Evolutionary conservation across 2,113 vertebrate genomes (phyloP).

Genomic region (Alosa alosa): DNA sequence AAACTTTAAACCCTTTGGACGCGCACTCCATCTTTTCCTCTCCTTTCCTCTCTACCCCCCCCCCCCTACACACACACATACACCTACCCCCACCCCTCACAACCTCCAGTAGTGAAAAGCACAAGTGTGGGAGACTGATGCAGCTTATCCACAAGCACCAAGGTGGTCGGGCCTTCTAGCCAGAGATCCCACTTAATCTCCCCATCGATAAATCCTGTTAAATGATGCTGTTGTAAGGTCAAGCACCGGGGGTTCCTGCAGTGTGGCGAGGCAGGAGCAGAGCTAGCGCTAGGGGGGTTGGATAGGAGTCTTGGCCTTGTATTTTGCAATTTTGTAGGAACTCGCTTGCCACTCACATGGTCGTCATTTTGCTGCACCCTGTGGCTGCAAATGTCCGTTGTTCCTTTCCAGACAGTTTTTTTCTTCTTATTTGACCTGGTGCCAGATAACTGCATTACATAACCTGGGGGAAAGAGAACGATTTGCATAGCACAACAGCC

Average conservation of each 20-base stretch:
- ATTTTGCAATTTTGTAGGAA: neutral
- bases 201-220: neutral
- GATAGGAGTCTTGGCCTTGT: neutral
- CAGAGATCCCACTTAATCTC: neutral
- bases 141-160: neutral
- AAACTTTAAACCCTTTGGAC: slow-evolving; percentile 7
- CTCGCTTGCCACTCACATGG: neutral
- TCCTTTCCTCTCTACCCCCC: neutral
- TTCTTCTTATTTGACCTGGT: neutral
- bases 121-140: neutral
- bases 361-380: neutral
- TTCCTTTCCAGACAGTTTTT: neutral
- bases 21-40: neutral
- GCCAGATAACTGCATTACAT: neutral
- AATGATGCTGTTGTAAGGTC: neutral
- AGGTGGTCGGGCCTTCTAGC: neutral
- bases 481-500: slow-evolving; percentile 18
- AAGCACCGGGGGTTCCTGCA: neutral
- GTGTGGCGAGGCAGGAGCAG: neutral
- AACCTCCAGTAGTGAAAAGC: neutral
- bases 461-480: neutral
- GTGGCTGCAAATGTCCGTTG: neutral
- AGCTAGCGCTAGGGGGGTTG: neutral
- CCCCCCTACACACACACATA: neutral
- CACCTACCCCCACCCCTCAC: neutral